A percentile compares a stretch with the other conserved stretches of the same genome.
Evolutionary conservation across 2,113 vertebrate species (phyloP).

Genomic region (Nannospalax galili): DNA sequence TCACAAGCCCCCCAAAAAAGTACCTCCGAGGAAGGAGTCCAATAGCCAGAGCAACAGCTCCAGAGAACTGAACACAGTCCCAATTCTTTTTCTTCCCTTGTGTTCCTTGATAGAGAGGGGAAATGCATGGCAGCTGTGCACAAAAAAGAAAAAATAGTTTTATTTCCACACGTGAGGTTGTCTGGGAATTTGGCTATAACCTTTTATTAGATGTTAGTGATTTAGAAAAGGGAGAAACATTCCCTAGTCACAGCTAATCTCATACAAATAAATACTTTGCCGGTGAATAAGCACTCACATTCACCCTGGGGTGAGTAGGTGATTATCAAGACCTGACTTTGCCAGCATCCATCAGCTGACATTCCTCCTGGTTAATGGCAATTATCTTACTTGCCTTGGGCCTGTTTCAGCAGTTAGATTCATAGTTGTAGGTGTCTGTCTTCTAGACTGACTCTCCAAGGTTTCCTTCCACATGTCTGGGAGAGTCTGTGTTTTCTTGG

Average conservation of each 20-base stretch:
- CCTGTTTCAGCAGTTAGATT: conserved; percentile 45
- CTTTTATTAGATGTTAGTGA: conserved; percentile 76
- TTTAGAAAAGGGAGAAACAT: conserved; percentile 65
- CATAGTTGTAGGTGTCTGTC: not conserved
- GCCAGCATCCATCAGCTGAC: conserved; percentile 57
- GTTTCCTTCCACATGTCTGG: not conserved
- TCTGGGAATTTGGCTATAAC: conserved; percentile 71
- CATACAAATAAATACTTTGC: conserved; percentile 64
- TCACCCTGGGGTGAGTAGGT: conserved; percentile 63
- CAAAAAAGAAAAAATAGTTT: conserved; percentile 57
- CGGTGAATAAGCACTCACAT: conserved; percentile 52
- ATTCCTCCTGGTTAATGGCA: conserved; percentile 57
- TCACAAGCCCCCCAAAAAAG: not conserved
- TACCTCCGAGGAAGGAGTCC: not conserved
- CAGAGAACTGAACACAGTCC: not conserved
- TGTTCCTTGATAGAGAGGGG: not conserved
- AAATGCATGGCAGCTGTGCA: conserved; percentile 3
- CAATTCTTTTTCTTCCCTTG: conserved; percentile 10
- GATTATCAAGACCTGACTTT: conserved; percentile 58
- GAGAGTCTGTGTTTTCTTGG: conserved; percentile 6
- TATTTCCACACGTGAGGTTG: conserved; percentile 61
- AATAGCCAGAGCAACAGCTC: not conserved
- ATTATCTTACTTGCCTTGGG: conserved; percentile 49
- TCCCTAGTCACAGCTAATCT: conserved; percentile 77
- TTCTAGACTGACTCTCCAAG: conserved; percentile 25